Percentiles rank a stretch among this genome's conserved stretches.
Conservation (phyloP, 2,113 vertebrate species). For the Puffinus mauretanicus region DNA sequence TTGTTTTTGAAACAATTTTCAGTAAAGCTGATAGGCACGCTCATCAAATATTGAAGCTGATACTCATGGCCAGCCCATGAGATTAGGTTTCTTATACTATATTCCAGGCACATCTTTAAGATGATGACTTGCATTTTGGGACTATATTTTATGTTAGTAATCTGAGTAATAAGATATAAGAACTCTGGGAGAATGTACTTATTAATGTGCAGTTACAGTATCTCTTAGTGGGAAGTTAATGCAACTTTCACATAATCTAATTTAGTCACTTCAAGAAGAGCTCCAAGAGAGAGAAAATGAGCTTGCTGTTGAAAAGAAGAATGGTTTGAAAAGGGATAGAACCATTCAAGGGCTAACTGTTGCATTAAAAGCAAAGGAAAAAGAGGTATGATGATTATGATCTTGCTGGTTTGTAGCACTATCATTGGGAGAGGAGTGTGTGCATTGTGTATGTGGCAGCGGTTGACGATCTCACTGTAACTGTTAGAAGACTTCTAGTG, state of each 20-base stretch:
- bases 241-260: conserved; percentile 70
- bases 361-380: conserved; percentile 88
- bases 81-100: background rate
- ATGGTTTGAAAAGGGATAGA: conserved; percentile 93
- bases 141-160: conserved; percentile 20
- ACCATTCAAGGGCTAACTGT: conserved; percentile 92
- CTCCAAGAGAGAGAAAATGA: conserved; percentile 84
- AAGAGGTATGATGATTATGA: conserved; percentile 77
- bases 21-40: background rate
- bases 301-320: conserved; percentile 87
- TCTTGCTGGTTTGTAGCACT: background rate
- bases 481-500: background rate
- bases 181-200: conserved; percentile 53
- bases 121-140: conserved; percentile 13
- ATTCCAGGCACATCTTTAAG: conserved; percentile 20
- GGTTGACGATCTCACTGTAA: background rate
- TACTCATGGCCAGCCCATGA: background rate
- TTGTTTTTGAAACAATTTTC: conserved; percentile 26
- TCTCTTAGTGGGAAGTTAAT: conserved; percentile 66
- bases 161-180: conserved; percentile 57
- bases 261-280: conserved; percentile 81
- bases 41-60: background rate
- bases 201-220: conserved; percentile 62
- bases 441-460: background rate
- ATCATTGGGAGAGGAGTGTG: fast-evolving